Base-by-base conservation (phyloP, 1,140 invertebrate species). In the Ceratoteleas bidentatus region DNA sequence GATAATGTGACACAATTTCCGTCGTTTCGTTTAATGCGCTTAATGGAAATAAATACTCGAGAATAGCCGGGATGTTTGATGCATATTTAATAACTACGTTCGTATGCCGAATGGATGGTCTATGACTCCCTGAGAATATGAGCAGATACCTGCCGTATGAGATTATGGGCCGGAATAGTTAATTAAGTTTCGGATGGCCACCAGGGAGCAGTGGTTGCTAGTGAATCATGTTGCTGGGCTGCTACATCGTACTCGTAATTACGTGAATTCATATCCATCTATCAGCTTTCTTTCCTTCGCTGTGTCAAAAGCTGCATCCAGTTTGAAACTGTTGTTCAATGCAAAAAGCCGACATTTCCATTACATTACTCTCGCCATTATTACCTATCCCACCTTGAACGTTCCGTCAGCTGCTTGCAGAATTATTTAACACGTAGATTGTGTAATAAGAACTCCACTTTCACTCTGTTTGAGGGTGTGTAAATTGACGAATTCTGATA, bases 181-280 rank as follows among this genome's bases (percentile, higher is more conserved):
- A 89, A 90, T 89, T 89, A 89, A 89, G 87, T 87, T 88, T 87
- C 85, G 80, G 84, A 85, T 75, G 81, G 85, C 78, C 85, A 84
- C 81, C 58, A 77, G 86, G 86, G 85, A 87, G 80, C 85, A 84
- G 76, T 78, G 81, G 82, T 75, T 81, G 73, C 83, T 62, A 85
- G 82, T 85, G 85, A 89, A 88, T 89, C 86, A 89, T 87, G 85
- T 81, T 81, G 69, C 78, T 72, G 54, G 72, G 54, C 50, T 80
- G 70, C 72, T 73, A 76, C 72, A 83, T 73, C 74, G 80, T 70
- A 73, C 66, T 84, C 86, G 87, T 87, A 88, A 90, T 90, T 88
- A 86, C 87, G 75, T 85, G 75, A 65, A 76, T 81, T 75, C 61
- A 64, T 83, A 68, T 66, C 47, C 52, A 73, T 76, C 73, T 69